Evolutionary conservation across 1,140 invertebrate species (phyloP), one percentile per base, ranked within the genome.

Genomic region (Drosophila lowei): DNA sequence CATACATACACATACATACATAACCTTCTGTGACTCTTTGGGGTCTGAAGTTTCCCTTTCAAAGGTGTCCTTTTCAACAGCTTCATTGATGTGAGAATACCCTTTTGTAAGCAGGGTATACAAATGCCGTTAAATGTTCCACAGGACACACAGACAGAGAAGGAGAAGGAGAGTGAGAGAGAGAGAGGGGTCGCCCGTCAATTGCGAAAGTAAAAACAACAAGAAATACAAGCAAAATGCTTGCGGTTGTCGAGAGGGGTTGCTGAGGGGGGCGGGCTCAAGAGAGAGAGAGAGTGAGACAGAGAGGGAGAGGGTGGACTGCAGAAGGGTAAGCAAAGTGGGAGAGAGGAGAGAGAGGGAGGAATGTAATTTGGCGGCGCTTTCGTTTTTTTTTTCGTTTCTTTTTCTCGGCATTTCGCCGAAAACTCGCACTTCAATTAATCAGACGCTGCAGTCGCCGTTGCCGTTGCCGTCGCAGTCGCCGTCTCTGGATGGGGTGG

Each of bases 391-490:
- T 61, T 41, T 65, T 58, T 66, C 53, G 57, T 57, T 58, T 28
- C 30, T 55, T 78, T 74, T 68, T 61, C 56, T 38, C 34, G 34
- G 63, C 80, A 79, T 84, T 84, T 79, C 58, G 81, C 63, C 65
- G 63, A 63, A 47, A 78, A 78, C 78, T 89, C 83, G 74, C 77
- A 79, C 86, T 90, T 90, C 86, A 90, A 90, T 90, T 90, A 90
- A 90, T 90, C 86, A 90, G 80, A 76, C 66, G 62, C 55, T 79
- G 76, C 71, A 57, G 72, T 77, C 62, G 65, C 21, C 71, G 50
- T 46, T 60, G 55, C 43, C 13, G 47, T 50, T 16, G 9, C 23
- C 23, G 56, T 23, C 42, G 42, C 34, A 30, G 63, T 70, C 62
- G 71, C 55, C 46, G 34, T 38, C 34, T 38, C 34, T 38, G 34